Evolutionary conservation across 92 coral and sea anemone genomes (phyloP), one percentile per base, ranked within the genome.

Genomic region (Porites divaricata): DNA sequence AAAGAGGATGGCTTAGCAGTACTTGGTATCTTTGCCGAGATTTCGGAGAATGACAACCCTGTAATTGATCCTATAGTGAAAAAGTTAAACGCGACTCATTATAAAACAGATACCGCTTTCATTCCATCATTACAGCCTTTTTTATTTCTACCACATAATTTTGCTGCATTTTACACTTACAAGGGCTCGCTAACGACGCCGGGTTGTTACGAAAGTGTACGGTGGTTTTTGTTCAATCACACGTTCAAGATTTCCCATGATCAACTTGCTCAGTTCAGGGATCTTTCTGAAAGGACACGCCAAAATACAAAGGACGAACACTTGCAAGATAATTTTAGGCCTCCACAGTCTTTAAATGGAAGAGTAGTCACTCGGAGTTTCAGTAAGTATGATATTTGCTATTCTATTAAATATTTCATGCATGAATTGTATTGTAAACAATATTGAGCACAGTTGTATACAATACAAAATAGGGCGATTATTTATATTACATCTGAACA

Each of bases 131-230:
- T 93, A 19, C 66, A 87, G 15, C 81, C 92, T 49, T 35, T 58
- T 19, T 66, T 76, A 61, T 80, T 97, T 50, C 74, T 97, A 14
- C 99, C 98, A 1, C 84, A 73, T 0, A 84, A 93, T 49, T 48
- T 45, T 13, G 50, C 81, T n/a, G 67, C 72, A 48, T 93, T 80
- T 81, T 97, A 97, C 87, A 84, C 93, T 19, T 97, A 97, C 72
- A 77, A 87, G 67, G 99, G 99, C 25, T 97, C 99, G 16, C 87
- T 95, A 41, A 97, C 99, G 24, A 93, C 90, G 1, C 99, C 99
- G 61, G 88, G 92, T 1, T 97, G 99, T 85, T 86, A 52, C 45
- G 94, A 97, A 70, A 93, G 90, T 52, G 98, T 96, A 9, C 92
- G 93, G 61, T 97, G 99, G 99, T 76, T 97, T 84, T 85, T 97